Base-by-base conservation (phyloP, 2,888 invertebrate species). In the Ichneumoninae sp. region DNA sequence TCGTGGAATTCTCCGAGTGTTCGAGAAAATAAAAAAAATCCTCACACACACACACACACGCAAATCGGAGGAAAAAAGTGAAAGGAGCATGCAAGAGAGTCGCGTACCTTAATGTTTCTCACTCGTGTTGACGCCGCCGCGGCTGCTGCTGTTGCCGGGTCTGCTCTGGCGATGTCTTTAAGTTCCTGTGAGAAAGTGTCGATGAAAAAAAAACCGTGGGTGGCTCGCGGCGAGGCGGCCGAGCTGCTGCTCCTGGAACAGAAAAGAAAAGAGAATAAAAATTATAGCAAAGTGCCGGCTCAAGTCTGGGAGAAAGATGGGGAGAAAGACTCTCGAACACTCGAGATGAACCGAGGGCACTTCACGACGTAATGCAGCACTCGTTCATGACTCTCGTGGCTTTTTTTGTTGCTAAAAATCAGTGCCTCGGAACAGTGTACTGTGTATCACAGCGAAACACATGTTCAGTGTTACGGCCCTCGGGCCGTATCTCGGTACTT, bases 111-210 rank as follows among this genome's bases (percentile, higher is more conserved):
- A 13, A 50, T n/a, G 30, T 63, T 75, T 81, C 60, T 69, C 75
- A 74, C 50, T 63, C 44, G 30, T n/a, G 74, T 69, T 63, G 68
- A 66, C 74, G 79, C 63, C 52, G 63, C 22, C 47, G 69, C 75
- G 10, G 66, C 44, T 50, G 70, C 33, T 36, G 69, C 75, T 26
- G 66, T 33, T 50, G 70, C 63, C 22, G n/a, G 40, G 50, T 83
- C 69, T 78, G 57, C 26, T 47, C 69, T 65, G 36, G 70, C 44
- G 75, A 71, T 80, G 75, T 73, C 73, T 63, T 40, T 63, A 33
- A 52, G 57, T 70, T 83, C 57, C 7, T 71, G 68, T 73, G 83
- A 76, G 83, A 83, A 76, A 81, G 70, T 75, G 74, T 75, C 57
- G 76, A 54, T 52, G 22, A 57, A 44, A 54, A 73, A 68, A 79